Conservation (phyloP, 2,113 vertebrate genomes). For the Indicator maculatus region DNA sequence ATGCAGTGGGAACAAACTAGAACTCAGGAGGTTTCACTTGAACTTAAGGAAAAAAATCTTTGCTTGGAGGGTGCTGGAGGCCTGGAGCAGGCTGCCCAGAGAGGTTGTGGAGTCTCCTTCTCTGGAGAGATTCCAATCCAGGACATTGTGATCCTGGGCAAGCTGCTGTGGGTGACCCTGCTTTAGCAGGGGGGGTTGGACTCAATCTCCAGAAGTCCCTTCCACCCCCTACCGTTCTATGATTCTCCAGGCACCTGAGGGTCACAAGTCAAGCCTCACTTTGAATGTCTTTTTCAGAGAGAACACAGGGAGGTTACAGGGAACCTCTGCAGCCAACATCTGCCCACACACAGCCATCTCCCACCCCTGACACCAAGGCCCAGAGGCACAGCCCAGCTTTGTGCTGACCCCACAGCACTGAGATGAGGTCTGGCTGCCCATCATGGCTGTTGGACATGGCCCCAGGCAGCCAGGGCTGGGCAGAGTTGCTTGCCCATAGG, state of each 20-base stretch:
- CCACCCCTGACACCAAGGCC: not conserved
- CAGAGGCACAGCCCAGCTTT: fast-evolving
- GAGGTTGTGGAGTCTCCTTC: no score
- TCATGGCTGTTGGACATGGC: fast-evolving
- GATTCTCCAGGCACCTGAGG: not conserved
- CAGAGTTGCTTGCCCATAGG: not conserved
- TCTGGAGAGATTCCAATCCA: no score
- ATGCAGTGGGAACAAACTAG: no score
- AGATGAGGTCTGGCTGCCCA: not conserved
- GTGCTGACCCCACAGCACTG: not conserved
- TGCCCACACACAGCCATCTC: not conserved
- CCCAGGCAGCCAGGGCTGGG: not conserved
- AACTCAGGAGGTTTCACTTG: no score
- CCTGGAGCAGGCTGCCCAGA: no score
- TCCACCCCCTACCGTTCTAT: no score
- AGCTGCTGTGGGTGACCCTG: no score
- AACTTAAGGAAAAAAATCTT: no score
- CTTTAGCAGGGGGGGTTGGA: no score
- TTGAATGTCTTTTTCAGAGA: not conserved
- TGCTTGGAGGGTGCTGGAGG: no score
- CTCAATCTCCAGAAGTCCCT: no score
- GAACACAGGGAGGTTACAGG: fast-evolving
- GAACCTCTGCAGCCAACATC: fast-evolving
- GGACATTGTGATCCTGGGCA: no score
- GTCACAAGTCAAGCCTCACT: fast-evolving